A percentile compares a stretch with the other conserved stretches of the same genome.
Evolutionary conservation across 2,113 vertebrate genomes (phyloP).

Genomic region (Fulica atra): DNA sequence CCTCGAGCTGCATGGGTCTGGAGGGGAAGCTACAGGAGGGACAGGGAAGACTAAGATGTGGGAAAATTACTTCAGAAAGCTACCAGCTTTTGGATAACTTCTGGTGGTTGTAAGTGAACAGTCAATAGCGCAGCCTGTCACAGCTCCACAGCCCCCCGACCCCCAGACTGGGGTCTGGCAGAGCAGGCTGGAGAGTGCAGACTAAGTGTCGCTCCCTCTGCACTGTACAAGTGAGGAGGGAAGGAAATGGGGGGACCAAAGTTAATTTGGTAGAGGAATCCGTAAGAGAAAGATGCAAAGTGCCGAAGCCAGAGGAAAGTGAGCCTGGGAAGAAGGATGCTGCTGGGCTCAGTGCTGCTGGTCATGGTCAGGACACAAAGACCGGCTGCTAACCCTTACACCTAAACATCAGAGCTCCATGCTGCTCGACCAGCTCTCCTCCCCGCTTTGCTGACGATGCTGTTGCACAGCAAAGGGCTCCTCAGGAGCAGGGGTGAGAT

Average conservation of each 20-base stretch:
- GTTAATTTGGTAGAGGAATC: neutral
- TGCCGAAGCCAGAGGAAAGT: neutral
- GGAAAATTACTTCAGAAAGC: neutral
- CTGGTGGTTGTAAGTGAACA: neutral
- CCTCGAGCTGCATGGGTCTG: rapidly evolving
- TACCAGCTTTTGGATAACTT: neutral
- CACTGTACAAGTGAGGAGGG: rapidly evolving
- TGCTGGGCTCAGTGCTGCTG: neutral
- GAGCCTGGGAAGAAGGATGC: neutral
- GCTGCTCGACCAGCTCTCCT: neutral
- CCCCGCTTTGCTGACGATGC: neutral
- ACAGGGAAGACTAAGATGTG: neutral
- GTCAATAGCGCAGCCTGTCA: rapidly evolving
- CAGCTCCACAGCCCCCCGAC: neutral
- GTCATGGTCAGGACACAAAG: neutral
- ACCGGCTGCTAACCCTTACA: neutral
- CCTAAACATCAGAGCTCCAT: neutral
- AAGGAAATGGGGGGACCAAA: neutral
- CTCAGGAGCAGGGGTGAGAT: neutral
- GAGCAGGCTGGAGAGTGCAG: neutral
- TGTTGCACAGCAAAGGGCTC: neutral
- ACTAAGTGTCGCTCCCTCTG: neutral
- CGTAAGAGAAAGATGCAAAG: neutral
- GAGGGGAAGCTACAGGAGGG: neutral
- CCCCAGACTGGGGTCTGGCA: neutral